Evolutionary conservation across 2,888 invertebrate genomes (phyloP).

Genomic region (Smittia sp.): DNA sequence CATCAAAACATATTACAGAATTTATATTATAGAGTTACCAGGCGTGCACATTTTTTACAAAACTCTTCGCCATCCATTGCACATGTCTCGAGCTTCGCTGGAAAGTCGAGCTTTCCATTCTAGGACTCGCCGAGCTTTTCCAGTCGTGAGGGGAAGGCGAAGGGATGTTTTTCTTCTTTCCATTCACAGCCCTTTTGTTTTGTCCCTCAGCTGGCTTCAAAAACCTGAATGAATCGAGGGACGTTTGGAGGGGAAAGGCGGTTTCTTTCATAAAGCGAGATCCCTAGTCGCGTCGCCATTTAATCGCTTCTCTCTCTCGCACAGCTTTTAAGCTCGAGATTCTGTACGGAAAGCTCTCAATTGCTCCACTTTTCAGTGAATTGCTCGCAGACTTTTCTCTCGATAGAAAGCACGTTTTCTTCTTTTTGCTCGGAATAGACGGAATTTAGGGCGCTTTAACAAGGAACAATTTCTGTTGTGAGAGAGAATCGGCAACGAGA

Average conservation of each 20-base stretch:
- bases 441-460: too few relatives aligned
- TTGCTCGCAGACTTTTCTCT: too few relatives aligned
- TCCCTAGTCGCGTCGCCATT: neutral
- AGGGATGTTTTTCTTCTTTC: neutral
- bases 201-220: neutral
- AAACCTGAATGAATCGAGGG: neutral
- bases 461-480: too few relatives aligned
- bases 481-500: too few relatives aligned
- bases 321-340: too few relatives aligned
- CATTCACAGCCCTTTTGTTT: neutral
- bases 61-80: neutral
- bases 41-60: slow-evolving; percentile 23
- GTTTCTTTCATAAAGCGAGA: slow-evolving; percentile 3
- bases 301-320: neutral
- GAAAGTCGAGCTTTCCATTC: neutral
- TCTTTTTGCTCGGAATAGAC: too few relatives aligned
- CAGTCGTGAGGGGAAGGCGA: too few relatives aligned
- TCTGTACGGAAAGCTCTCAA: too few relatives aligned
- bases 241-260: neutral
- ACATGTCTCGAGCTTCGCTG: neutral
- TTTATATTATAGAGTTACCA: slow-evolving; percentile 27
- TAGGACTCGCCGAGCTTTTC: too few relatives aligned
- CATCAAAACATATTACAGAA: slow-evolving; percentile 11
- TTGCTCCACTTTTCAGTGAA: too few relatives aligned
- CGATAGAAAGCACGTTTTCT: too few relatives aligned